These are phyloP conservation scores for Drosophila mauritiana DNA, from an alignment of 1,140 invertebrate species.

Conservation along the genomic window DNA sequence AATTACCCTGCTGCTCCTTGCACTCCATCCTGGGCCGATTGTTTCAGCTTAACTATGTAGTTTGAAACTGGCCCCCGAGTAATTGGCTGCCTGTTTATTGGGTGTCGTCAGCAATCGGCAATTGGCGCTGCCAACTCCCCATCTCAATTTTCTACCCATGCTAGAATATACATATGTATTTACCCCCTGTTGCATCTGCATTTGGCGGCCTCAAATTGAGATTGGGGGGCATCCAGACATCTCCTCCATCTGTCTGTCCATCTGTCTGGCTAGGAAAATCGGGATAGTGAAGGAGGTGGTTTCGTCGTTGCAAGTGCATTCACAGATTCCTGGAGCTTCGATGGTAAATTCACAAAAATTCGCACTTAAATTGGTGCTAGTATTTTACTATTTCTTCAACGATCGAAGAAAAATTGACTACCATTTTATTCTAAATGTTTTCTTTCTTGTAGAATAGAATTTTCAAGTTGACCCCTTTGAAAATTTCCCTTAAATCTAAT, in stretches of 20 bases:
- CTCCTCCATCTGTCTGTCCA: constrained; percentile 38
- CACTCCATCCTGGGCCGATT: constrained; percentile 43
- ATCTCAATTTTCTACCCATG: constrained; percentile 1
- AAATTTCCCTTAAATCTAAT: too few species aligned
- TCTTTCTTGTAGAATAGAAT: too few species aligned
- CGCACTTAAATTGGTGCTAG: constrained; percentile 19
- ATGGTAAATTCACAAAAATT: background rate
- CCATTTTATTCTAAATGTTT: too few species aligned
- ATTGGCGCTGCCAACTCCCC: constrained; percentile 52
- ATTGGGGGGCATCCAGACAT: constrained; percentile 38
- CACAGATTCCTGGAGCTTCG: background rate
- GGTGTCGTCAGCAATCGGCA: constrained; percentile 80
- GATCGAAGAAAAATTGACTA: background rate
- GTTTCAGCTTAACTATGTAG: constrained; percentile 30
- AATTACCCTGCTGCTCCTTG: constrained; percentile 38
- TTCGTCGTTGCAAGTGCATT: constrained; percentile 19
- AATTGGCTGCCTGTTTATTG: constrained; percentile 75
- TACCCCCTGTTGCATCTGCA: constrained; percentile 6
- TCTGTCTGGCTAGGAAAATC: background rate
- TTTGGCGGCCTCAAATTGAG: constrained; percentile 29
- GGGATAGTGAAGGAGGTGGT: background rate
- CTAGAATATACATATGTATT: background rate
- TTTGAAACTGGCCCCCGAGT: constrained; percentile 22
- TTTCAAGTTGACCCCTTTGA: too few species aligned
- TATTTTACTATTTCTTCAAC: constrained; percentile 4